These are phyloP conservation scores for Labia minor DNA, from an alignment of 2,888 invertebrate species.

Conservation along the genomic window DNA sequence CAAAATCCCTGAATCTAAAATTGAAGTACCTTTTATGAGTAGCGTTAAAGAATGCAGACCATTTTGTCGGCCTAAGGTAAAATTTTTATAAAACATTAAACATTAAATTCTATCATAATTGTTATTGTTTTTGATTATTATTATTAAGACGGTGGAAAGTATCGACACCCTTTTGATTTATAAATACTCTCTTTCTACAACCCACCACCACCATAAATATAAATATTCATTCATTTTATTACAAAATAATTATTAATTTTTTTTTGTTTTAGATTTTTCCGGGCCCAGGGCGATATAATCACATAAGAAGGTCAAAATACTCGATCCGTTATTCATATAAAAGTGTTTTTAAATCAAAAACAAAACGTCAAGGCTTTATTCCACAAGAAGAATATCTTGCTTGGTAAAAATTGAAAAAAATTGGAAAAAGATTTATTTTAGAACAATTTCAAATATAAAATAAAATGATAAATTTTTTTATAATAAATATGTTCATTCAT, in stretches of 20 bases:
- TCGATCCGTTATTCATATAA: not conserved
- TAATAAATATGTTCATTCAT: too few species aligned
- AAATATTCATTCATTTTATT: too few species aligned
- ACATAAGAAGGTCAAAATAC: not conserved
- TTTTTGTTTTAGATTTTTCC: not conserved
- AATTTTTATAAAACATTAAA: too few species aligned
- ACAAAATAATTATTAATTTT: too few species aligned
- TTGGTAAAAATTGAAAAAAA: not conserved
- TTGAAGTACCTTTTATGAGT: not conserved
- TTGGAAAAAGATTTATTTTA: not conserved
- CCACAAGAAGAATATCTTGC: not conserved
- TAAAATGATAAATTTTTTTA: too few species aligned
- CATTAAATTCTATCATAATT: too few species aligned
- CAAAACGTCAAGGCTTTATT: not conserved
- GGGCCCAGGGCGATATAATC: not conserved
- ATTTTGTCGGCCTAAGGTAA: not conserved
- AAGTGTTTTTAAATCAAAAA: conserved; percentile 1
- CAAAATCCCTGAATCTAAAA: not conserved
- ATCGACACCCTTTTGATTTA: too few species aligned
- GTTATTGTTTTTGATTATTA: too few species aligned
- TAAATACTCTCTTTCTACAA: too few species aligned
- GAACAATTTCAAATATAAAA: too few species aligned
- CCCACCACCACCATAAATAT: too few species aligned
- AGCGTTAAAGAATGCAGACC: not conserved
- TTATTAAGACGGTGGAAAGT: too few species aligned